phyloP scores from a whole-genome alignment of 2,797 vertebrate genomes.

The Crax fasciolata region DNA sequence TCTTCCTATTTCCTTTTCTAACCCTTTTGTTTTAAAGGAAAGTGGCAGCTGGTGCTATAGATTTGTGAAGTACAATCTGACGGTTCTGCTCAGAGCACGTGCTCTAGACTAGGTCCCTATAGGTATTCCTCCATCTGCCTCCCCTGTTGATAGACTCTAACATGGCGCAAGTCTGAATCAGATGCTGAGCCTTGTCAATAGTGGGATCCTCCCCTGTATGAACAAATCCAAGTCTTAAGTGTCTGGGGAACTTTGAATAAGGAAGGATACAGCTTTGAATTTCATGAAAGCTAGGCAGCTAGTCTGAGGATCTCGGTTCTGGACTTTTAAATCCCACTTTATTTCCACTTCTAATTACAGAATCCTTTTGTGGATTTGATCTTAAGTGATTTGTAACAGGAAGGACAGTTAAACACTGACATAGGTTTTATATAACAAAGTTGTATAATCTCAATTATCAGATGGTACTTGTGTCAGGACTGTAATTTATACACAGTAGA shows the following conservation, averaged over 20 bases:
- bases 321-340: neutral
- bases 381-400: neutral
- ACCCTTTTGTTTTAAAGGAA: neutral
- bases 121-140: neutral
- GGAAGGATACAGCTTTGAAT: neutral
- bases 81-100: neutral
- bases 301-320: neutral
- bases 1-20: neutral
- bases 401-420: constrained; percentile 11
- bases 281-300: neutral
- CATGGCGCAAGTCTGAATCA: neutral
- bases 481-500: neutral
- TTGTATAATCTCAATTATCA: constrained; percentile 29
- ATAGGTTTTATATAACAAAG: neutral
- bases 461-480: neutral
- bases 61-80: neutral
- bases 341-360: neutral
- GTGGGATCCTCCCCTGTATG: neutral
- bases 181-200: neutral
- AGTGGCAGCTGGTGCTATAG: fast-evolving
- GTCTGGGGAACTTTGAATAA: neutral
- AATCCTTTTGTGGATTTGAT: constrained; percentile 7
- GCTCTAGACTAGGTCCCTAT: neutral
- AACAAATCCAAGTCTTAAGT: neutral
- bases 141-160: neutral